Conservation (phyloP, 2,888 invertebrate species). For the Drosophila lutescens region DNA sequence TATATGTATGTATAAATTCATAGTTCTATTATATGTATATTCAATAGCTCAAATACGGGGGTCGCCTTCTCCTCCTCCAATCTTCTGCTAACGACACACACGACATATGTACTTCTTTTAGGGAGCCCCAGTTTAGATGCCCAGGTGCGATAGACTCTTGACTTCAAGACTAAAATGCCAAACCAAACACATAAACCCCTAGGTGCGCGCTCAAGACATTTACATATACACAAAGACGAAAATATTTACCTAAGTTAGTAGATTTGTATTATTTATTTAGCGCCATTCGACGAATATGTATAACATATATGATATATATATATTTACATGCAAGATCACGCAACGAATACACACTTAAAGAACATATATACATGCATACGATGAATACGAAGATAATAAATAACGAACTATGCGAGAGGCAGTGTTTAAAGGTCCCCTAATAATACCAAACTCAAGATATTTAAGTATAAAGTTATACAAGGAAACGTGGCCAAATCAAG, state of each 20-base stretch:
- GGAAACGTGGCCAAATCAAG: conserved; percentile 38
- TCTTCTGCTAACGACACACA: conserved; percentile 1
- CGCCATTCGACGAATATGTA: conserved; percentile 37
- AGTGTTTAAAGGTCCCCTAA: conserved; percentile 26
- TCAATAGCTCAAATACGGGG: conserved; percentile 27
- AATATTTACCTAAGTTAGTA: conserved; percentile 29
- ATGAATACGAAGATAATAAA: conserved; percentile 56
- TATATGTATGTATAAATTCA: conserved; percentile 11
- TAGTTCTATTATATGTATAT: conserved; percentile 12
- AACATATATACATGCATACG: conserved; percentile 46
- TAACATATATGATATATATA: conserved; percentile 36
- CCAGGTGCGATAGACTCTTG: conserved; percentile 9
- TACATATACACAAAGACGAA: conserved; percentile 18
- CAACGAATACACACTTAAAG: conserved; percentile 59
- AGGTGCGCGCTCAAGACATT: conserved; percentile 28
- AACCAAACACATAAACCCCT: conserved; percentile 2
- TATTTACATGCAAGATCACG: conserved; percentile 41
- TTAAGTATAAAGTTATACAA: conserved; percentile 40
- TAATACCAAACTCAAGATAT: conserved; percentile 28
- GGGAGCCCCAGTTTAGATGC: neutral
- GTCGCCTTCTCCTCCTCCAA: neutral
- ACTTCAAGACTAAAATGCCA: conserved; percentile 21
- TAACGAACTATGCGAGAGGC: conserved; percentile 43
- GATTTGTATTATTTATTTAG: conserved; percentile 34
- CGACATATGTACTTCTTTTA: neutral